A percentile compares a stretch with the other conserved stretches of the same genome.
Evolutionary conservation across 2,113 vertebrate genomes (phyloP).

Genomic region (Xiphophorus couchianus): DNA sequence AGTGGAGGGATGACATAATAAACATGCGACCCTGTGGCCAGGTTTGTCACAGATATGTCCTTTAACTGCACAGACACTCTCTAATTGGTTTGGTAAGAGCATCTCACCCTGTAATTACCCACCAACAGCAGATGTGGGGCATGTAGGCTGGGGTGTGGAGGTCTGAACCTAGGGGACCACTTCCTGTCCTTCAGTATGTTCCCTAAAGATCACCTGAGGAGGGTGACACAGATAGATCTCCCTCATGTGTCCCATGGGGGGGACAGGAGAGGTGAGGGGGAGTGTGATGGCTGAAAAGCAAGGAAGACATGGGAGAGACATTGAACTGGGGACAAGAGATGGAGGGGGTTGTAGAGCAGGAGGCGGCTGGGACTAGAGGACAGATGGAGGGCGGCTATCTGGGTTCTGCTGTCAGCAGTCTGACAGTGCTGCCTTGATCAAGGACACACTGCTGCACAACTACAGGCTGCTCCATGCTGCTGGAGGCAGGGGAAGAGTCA

Average conservation of each 20-base stretch:
- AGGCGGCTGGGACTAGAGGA: constrained; percentile 41
- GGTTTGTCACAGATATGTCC: constrained; percentile 67
- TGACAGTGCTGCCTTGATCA: constrained; percentile 88
- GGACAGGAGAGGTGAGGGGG: constrained; percentile 40
- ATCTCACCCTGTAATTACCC: constrained; percentile 61
- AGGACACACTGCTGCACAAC: constrained; percentile 83
- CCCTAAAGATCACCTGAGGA: constrained; percentile 65
- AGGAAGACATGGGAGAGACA: constrained; percentile 65
- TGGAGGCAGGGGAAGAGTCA: constrained; percentile 3
- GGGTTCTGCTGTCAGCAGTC: constrained; percentile 83
- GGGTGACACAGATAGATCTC: constrained; percentile 73
- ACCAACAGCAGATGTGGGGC: constrained; percentile 42
- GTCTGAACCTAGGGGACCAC: constrained; percentile 60
- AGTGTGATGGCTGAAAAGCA: constrained; percentile 75
- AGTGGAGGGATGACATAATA: constrained; percentile 70
- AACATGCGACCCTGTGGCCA: constrained; percentile 70
- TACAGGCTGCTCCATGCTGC: neutral
- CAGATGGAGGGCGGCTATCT: constrained; percentile 73
- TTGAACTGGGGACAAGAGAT: constrained; percentile 68
- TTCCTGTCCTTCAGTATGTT: constrained; percentile 71
- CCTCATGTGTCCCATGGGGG: constrained; percentile 70
- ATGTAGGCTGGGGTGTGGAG: constrained; percentile 8
- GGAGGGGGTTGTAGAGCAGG: constrained; percentile 56
- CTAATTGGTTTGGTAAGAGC: constrained; percentile 72
- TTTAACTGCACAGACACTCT: constrained; percentile 68